Evolutionary conservation across 2,797 vertebrate species (phyloP), one percentile per base, ranked within the genome.

Genomic region (Anomalospiza imberbis): DNA sequence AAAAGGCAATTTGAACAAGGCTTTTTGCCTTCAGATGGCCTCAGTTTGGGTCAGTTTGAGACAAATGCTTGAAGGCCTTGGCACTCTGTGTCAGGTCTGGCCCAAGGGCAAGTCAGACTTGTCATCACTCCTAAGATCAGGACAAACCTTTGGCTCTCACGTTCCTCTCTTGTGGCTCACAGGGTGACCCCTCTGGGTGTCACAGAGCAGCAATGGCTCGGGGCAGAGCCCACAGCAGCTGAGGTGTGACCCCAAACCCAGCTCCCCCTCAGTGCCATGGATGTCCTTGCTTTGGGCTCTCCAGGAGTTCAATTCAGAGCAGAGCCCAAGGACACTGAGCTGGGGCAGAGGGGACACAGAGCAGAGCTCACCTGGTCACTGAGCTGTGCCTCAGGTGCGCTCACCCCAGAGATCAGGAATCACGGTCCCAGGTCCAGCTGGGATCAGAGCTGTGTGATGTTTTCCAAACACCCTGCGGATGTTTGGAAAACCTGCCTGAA

Each of bases 141-240:
- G 53, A n/a, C n/a, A 44, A 47, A 40, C 31, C 45, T 63, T 51
- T 28, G 75, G 36, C 58, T 79, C 36, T 42, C 29, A 3, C 11
- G 0, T 57, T 40, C 67, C 67, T 53, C 54, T 67, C 71, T 29
- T 15, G 42, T 82, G 90, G 44, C 55, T 73, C 31, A 1, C 12
- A 10, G 72, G 55, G 74, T 38, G 51, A 13, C 21, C 48, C 3
- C 2, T n/a, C 1, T n/a, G 74, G n/a, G 51, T 79, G 72, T 67
- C 51, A 2, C 4, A 2, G 1, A 4, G 7, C 15, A 55, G 55
- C 19, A 2, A 0, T 20, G 44, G 50, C 34, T 29, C 1, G 3
- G 21, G 34, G 61, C 40, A 21, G 14, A 74, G 21, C 17, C 31
- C 47, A 2, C 1, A 36, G 61, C 5, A 13, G 54, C 67, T 14